phyloP scores from a whole-genome alignment of 2,113 vertebrate genomes.

The Bambusicola thoracicus region DNA sequence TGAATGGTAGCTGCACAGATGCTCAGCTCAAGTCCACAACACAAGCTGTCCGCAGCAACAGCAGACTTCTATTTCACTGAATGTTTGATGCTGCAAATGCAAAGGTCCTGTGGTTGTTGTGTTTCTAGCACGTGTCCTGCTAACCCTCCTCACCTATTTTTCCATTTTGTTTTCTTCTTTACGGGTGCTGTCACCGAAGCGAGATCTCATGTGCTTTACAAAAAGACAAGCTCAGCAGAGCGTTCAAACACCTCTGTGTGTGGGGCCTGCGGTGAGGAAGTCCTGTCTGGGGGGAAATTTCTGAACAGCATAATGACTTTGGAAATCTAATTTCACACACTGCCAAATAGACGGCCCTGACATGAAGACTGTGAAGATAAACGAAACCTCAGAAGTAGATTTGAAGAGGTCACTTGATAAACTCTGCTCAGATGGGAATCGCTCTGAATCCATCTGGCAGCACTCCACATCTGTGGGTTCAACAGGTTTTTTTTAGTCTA shows the following conservation, averaged over 20 bases:
- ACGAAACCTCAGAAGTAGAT: not conserved
- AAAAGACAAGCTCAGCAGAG: not conserved
- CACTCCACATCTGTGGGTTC: not conserved
- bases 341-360: not conserved
- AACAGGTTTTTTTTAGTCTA: not conserved
- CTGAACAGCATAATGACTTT: not conserved
- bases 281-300: not conserved
- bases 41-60: not conserved
- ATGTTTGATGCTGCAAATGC: not conserved
- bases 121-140: not conserved
- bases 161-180: not conserved
- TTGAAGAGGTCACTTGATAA: conserved; percentile 12
- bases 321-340: not conserved
- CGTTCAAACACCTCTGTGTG: not conserved
- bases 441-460: conserved; percentile 8
- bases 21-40: not conserved
- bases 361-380: not conserved
- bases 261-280: not conserved
- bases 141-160: not conserved
- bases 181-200: not conserved
- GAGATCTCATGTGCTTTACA: not conserved
- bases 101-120: not conserved
- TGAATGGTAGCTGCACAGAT: not conserved
- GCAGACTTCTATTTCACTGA: not conserved
- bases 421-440: not conserved